phyloP scores from a whole-genome alignment of 2,113 vertebrate species.

The Phrynosoma platyrhinos region DNA sequence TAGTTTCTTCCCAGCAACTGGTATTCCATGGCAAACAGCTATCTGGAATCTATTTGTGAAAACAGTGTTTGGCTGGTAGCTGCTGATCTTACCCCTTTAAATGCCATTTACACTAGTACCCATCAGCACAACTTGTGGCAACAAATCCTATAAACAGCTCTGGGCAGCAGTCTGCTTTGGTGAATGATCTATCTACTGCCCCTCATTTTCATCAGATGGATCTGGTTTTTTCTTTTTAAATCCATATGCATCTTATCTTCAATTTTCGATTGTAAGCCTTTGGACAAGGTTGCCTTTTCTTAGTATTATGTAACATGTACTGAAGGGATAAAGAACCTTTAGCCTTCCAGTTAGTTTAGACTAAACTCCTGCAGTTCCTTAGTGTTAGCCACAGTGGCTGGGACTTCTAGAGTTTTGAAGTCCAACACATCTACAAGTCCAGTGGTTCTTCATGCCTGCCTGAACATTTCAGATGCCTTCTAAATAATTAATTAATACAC shows the following conservation, averaged over 20 bases:
- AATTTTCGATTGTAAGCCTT: not conserved
- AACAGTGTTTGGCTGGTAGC: not conserved
- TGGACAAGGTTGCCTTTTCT: not conserved
- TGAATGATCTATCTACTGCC: not conserved
- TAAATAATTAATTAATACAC: not conserved
- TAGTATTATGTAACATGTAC: no score
- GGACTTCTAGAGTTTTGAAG: not conserved
- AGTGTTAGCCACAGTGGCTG: not conserved
- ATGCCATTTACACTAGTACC: not conserved
- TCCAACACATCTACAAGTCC: not conserved
- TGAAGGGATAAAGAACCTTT: not conserved
- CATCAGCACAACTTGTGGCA: not conserved
- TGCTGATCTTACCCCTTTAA: not conserved
- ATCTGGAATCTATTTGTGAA: not conserved
- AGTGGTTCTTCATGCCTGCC: no score
- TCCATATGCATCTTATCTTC: no score
- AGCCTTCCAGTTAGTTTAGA: not conserved
- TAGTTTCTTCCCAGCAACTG: no score
- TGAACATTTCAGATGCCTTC: not conserved
- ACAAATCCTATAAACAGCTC: not conserved
- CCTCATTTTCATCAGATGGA: not conserved
- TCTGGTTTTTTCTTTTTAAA: no score
- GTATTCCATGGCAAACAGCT: not conserved
- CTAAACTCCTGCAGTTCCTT: not conserved
- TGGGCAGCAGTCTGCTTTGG: not conserved